Evolutionary conservation across 2,113 vertebrate genomes (phyloP), one percentile per base, ranked within the genome.

Genomic region (Lepisosteus oculatus): DNA sequence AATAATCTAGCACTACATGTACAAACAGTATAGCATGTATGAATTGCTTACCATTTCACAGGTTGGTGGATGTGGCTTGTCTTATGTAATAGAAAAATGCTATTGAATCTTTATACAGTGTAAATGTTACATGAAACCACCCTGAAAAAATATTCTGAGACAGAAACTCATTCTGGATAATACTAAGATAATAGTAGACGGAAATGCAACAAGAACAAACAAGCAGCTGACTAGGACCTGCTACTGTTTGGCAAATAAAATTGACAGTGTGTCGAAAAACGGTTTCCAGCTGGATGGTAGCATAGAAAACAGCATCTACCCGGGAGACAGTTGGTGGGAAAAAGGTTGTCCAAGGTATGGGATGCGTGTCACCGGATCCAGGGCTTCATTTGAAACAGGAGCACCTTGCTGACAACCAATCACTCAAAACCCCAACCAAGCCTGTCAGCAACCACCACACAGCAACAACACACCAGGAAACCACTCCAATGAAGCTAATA

Each of bases 351-450:
- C 67, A 74, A 69, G 59, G 61, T 74, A 76, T 42, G 61, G 72
- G 69, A 69, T 76, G 68, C 71, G 65, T 86, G 83, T 85, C 83
- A 87, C 83, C 80, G 86, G 86, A 89, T 84, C 85, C 84, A 72
- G 65, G 77, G 70, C 71, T 80, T 55, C 66, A 75, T 81, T 82
- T 90, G 87, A 87, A 89, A 89, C 87, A 85, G 76, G 86, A 90
- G 87, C 66, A 82, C 45, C 79, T 70, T 56, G 83, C 70, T 90
- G 87, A 90, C 89, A 92, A 85, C 79, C 72, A 71, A 73, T 90
- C 87, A 87, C 77, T 85, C 81, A 76, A 75, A 81, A 77, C 69
- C 76, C 74, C 78, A 65, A 74, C 79, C 79, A 76, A 75, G 77
- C 70, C 84, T 86, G 84, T 85, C 83, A 82, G 69, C 83, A 81